Evolutionary conservation across 2,113 vertebrate species (phyloP).

Genomic region (Tragelaphus strepsiceros): DNA sequence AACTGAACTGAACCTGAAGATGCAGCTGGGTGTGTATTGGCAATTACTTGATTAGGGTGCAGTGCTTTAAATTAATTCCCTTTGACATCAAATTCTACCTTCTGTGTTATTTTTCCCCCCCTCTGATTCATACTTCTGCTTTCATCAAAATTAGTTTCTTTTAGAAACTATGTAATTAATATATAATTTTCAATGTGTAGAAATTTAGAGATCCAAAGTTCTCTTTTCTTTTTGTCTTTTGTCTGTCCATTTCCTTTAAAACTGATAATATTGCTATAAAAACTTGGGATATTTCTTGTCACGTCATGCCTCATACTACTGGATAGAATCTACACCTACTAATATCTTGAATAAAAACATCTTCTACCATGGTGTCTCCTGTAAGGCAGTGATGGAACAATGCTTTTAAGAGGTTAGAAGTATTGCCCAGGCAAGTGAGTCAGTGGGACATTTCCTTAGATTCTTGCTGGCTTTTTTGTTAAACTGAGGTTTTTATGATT

Average conservation of each 20-base stretch:
- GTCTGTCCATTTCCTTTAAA: neutral
- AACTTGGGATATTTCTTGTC: neutral
- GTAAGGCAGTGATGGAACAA: neutral
- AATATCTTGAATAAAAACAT: neutral
- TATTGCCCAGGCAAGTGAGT: neutral
- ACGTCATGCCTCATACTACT: neutral
- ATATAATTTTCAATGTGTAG: neutral
- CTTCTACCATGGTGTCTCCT: fast-evolving
- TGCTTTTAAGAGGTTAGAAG: neutral
- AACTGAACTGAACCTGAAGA: neutral
- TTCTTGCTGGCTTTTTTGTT: neutral
- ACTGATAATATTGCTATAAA: neutral
- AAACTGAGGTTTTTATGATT: neutral
- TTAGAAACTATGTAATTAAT: neutral
- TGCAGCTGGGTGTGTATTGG: fast-evolving
- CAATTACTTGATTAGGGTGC: neutral
- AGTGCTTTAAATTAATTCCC: neutral
- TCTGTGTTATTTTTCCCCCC: neutral
- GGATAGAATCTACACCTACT: neutral
- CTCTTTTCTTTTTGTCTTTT: neutral
- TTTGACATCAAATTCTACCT: neutral
- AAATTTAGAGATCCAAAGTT: neutral
- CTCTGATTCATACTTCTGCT: neutral
- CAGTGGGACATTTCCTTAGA: neutral
- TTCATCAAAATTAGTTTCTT: neutral